Percentiles rank a stretch among this genome's conserved stretches.
phyloP scores from a whole-genome alignment of 2,113 vertebrate genomes.

The Microcebus ravelobensis region DNA sequence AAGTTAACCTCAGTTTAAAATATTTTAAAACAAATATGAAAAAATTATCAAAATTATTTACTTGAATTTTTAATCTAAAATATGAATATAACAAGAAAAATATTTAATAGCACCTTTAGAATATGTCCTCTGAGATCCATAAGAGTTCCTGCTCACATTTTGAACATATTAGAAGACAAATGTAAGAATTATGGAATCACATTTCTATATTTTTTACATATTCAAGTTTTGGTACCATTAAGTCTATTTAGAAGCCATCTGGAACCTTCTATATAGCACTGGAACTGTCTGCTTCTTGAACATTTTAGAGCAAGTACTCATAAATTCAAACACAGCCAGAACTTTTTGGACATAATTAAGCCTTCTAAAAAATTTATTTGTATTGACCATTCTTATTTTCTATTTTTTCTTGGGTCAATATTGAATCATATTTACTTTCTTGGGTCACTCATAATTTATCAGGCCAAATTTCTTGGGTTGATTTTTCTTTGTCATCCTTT shows the following conservation, averaged over 20 bases:
- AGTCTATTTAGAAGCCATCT: background rate
- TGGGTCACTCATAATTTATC: background rate
- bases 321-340: background rate
- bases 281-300: background rate
- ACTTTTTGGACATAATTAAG: background rate
- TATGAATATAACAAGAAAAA: background rate
- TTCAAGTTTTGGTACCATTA: background rate
- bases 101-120: background rate
- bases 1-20: background rate
- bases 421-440: background rate
- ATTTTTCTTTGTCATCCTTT: background rate
- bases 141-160: background rate
- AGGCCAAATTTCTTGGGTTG: background rate
- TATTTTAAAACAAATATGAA: background rate
- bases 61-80: background rate
- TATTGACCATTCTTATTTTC: background rate
- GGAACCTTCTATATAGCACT: background rate
- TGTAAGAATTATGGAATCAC: background rate
- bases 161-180: background rate
- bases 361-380: background rate
- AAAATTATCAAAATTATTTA: background rate
- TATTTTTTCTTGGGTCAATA: background rate
- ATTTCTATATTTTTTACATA: background rate
- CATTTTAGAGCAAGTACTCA: background rate
- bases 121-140: background rate